Evolutionary conservation across 2,888 invertebrate genomes (phyloP).

Genomic region (Aspidiotus destructor): DNA sequence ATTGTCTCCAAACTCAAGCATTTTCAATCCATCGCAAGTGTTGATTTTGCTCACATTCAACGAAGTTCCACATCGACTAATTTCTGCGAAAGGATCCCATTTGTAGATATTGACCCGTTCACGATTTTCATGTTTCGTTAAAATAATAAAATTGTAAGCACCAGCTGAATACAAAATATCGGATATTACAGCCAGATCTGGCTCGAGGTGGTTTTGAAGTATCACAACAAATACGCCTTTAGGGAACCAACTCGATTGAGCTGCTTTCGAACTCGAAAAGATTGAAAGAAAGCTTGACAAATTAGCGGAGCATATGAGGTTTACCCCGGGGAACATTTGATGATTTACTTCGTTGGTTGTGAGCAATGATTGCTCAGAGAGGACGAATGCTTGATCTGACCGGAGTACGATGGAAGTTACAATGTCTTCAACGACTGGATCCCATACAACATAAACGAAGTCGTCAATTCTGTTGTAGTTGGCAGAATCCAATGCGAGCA

Average conservation of each 20-base stretch:
- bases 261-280: constrained; percentile 5
- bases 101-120: neutral
- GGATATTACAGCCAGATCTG: too few relatives aligned
- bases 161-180: neutral
- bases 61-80: constrained; percentile 4
- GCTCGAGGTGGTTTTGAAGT: neutral
- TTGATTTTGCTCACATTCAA: constrained; percentile 12
- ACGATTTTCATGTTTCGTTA: neutral
- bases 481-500: too few relatives aligned
- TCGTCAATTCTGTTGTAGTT: too few relatives aligned
- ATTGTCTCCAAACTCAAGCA: neutral
- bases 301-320: constrained; percentile 1
- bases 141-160: constrained; percentile 11
- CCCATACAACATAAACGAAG: too few relatives aligned
- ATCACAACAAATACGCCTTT: constrained; percentile 3
- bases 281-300: neutral
- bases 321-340: neutral
- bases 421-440: too few relatives aligned
- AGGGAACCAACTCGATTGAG: constrained; percentile 25
- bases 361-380: too few relatives aligned
- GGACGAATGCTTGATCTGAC: too few relatives aligned
- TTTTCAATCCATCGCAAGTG: neutral
- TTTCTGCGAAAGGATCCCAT: constrained; percentile 21
- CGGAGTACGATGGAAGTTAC: too few relatives aligned
- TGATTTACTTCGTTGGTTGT: too few relatives aligned